Conservation (phyloP, 2,797 vertebrate species). For the Hafferia zeledoni region DNA sequence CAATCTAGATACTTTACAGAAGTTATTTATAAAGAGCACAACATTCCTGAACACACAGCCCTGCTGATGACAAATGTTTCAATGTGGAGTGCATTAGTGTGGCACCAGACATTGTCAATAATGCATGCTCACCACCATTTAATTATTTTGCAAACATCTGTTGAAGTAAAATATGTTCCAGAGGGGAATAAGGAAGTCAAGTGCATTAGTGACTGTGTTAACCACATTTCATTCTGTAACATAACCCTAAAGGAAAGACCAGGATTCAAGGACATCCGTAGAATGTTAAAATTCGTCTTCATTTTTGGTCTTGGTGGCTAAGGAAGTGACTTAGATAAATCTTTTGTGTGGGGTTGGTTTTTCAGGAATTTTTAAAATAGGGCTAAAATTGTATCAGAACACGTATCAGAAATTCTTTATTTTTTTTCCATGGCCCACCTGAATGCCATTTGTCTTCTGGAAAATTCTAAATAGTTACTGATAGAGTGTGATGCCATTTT, state of each 20-base stretch:
- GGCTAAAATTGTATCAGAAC: not conserved
- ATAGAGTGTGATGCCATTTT: not conserved
- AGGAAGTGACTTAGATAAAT: not conserved
- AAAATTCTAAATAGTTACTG: not conserved
- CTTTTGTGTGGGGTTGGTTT: not conserved
- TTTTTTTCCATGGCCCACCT: not conserved
- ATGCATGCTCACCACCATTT: slow-evolving; percentile 74
- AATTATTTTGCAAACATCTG: slow-evolving; percentile 81
- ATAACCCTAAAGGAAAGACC: slow-evolving; percentile 18
- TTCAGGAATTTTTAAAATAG: not conserved
- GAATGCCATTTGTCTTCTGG: not conserved
- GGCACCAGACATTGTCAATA: slow-evolving; percentile 75
- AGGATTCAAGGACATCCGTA: not conserved
- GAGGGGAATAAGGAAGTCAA: slow-evolving; percentile 69
- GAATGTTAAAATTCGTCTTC: not conserved
- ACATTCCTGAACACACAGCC: slow-evolving; percentile 56
- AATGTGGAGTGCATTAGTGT: slow-evolving; percentile 64
- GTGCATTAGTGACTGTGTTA: slow-evolving; percentile 56
- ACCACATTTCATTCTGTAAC: slow-evolving; percentile 30
- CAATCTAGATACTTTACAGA: slow-evolving; percentile 11
- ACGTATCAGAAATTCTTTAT: not conserved
- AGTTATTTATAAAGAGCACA: slow-evolving; percentile 64
- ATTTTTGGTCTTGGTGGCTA: not conserved
- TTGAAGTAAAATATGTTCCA: slow-evolving; percentile 73
- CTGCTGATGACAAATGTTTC: slow-evolving; percentile 65